Evolutionary conservation across 2,113 vertebrate genomes (phyloP), one percentile per base, ranked within the genome.

Genomic region (Hippotragus niger): DNA sequence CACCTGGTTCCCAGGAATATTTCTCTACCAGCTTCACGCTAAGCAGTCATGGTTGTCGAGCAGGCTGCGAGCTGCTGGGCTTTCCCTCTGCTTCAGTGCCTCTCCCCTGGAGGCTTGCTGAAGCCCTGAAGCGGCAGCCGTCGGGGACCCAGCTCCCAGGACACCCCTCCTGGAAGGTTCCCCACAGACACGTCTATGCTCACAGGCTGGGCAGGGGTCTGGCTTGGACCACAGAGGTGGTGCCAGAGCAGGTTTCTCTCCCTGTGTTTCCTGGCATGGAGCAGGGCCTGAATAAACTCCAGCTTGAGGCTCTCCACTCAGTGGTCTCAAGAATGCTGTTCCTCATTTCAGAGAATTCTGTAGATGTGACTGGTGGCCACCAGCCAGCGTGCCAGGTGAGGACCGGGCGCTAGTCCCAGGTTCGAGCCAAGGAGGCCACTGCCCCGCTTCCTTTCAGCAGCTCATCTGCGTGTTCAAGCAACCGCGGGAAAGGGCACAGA

Each of bases 311-410:
- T 40, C 0, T 76, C 31, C 45, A 2, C 15, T 5, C 27, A 93
- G 91, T 40, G 88, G 82, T 91, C 95, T 97, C 67, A 89, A 83
- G 89, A 91, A 95, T 71, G 47, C 17, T 5, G 53, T 53, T 96
- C 58, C 58, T 96, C 74, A 58, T 40, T 88, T 85, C 82, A 91
- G 91, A 82, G 93, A 94, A 82, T 85, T 78, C 64, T 85, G 40
- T 45, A 74, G 91, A 93, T 27, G 89, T 81, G 85, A 47, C 78
- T 86, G 45, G 40, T 95, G 96, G 94, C 81, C 3, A 1, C 78
- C 0, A 9, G 58, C 97, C 91, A 64, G 52, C 11, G 21, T 64
- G 47, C 43, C 80, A 40, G 5, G 12, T 27, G 67, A 52, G 3
- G 33, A 71, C 78, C 0, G 6, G 3, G 21, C 6, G 12, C 40